Percentiles rank a stretch among this genome's conserved stretches.
Evolutionary conservation across 2,888 invertebrate genomes (phyloP).

Genomic region (Clitarchus hookeri): DNA sequence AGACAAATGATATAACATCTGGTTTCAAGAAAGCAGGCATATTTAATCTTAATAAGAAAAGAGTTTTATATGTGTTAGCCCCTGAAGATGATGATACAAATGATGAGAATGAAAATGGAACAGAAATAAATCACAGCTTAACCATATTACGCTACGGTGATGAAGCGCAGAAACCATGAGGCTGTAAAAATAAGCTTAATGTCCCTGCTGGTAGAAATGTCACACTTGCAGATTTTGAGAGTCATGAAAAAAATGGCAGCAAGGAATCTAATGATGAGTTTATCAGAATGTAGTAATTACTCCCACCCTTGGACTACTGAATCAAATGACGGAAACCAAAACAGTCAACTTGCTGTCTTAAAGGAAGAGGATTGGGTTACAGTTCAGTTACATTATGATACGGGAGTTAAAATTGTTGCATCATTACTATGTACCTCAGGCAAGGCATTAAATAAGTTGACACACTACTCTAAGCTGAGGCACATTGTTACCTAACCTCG

Average conservation of each 20-base stretch:
- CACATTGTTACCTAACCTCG: no score
- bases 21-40: slow-evolving; percentile 27
- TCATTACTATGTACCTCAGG: no score
- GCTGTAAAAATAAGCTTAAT: not conserved
- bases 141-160: not conserved
- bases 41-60: slow-evolving; percentile 2
- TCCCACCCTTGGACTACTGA: no score
- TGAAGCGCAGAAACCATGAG: no score
- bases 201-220: slow-evolving; percentile 2
- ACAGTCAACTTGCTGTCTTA: no score
- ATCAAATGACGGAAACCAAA: no score
- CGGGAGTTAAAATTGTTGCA: not conserved
- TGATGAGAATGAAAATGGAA: not conserved
- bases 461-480: no score
- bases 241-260: not conserved
- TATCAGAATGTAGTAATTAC: no score
- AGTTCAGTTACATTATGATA: not conserved
- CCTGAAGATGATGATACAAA: not conserved
- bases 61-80: not conserved
- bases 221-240: not conserved
- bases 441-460: no score
- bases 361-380: not conserved
- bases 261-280: not conserved
- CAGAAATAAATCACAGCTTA: not conserved
- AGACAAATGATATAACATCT: not conserved